phyloP scores from a whole-genome alignment of 1,140 invertebrate species.

The Meloidogyne exigua region DNA sequence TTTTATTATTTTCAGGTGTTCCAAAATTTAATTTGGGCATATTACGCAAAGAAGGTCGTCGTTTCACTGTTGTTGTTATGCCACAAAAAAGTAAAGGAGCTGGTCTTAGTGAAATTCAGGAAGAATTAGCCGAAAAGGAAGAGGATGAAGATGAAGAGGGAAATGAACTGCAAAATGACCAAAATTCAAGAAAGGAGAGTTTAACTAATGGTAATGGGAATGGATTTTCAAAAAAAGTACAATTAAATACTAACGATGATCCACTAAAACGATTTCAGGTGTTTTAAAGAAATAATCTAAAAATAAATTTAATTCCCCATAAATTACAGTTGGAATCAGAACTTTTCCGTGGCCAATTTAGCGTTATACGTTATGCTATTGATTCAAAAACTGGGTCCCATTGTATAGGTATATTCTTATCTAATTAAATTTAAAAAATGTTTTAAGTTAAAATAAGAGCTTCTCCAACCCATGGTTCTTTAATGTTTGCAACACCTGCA shows the following conservation, averaged over 20 bases:
- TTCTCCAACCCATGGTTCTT: conserved; percentile 16
- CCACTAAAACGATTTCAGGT: conserved; percentile 56
- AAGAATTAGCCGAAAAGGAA: conserved; percentile 50
- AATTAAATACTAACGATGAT: conserved; percentile 42
- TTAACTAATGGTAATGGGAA: background rate
- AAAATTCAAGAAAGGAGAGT: background rate
- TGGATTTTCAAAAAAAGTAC: conserved; percentile 3
- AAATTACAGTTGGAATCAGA: conserved; percentile 45
- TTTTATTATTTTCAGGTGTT: conserved; percentile 33
- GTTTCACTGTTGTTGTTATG: conserved; percentile 52
- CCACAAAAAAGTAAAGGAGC: conserved; percentile 44
- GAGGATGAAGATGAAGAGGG: conserved; percentile 37
- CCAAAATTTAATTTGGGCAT: conserved; percentile 57
- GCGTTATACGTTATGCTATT: conserved; percentile 56
- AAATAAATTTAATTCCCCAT: no score
- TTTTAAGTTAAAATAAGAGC: conserved; percentile 44
- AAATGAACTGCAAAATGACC: conserved; percentile 13
- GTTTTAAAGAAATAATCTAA: background rate
- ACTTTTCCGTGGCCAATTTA: conserved; percentile 59
- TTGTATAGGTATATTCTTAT: conserved; percentile 30
- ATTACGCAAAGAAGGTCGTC: conserved; percentile 41
- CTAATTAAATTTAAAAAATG: background rate
- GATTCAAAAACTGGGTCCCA: conserved; percentile 53
- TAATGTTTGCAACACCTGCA: conserved; percentile 30
- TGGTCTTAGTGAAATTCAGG: conserved; percentile 55